phyloP scores from a whole-genome alignment of 2,797 vertebrate species.

The Enteromius radiatus region DNA sequence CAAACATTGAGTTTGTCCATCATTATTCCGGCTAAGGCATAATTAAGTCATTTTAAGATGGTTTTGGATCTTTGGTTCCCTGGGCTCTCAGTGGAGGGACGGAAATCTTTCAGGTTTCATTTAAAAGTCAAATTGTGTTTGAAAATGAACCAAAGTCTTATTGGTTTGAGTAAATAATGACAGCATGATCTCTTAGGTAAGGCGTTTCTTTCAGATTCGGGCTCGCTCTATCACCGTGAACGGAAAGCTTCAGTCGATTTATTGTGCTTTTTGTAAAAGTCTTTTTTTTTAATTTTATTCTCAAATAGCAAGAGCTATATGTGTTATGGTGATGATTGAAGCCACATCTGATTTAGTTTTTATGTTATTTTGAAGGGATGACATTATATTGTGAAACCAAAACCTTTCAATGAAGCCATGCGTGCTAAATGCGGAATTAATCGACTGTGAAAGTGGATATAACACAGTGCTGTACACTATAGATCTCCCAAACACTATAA shows the following conservation, averaged over 20 bases:
- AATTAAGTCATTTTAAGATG: no score
- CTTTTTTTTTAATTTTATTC: slow-evolving; percentile 71
- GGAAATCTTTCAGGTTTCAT: background rate
- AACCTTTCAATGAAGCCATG: slow-evolving; percentile 21
- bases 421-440: background rate
- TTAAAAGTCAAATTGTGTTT: background rate
- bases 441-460: slow-evolving; percentile 37
- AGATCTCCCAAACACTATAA: slow-evolving; percentile 39
- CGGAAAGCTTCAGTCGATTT: slow-evolving; percentile 62
- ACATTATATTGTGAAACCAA: slow-evolving; percentile 47
- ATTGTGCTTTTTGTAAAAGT: slow-evolving; percentile 87
- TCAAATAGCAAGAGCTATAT: slow-evolving; percentile 77
- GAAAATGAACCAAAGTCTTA: background rate
- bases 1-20: background rate
- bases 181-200: background rate
- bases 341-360: slow-evolving; percentile 65
- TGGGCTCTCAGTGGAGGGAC: background rate
- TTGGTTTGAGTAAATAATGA: background rate
- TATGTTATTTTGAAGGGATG: slow-evolving; percentile 28
- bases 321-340: slow-evolving; percentile 75
- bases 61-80: no score
- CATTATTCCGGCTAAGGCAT: no score
- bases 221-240: slow-evolving; percentile 60
- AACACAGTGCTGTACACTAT: slow-evolving; percentile 40
- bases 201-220: background rate